These are phyloP conservation scores for Scytalopus superciliaris DNA, from an alignment of 2,113 vertebrate genomes.

Conservation along the genomic window DNA sequence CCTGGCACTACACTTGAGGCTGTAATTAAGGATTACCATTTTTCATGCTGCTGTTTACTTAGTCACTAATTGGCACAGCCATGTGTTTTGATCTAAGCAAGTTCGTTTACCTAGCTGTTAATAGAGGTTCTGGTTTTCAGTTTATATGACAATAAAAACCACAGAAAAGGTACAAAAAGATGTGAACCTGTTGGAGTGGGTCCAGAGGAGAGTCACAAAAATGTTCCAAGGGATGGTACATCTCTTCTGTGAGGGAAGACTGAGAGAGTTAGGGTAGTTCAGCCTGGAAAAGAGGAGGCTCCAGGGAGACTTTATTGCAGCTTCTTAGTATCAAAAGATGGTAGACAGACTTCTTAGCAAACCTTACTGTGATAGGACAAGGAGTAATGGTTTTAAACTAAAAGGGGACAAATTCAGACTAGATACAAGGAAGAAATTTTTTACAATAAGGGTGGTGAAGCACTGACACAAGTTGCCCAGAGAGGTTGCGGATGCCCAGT, in stretches of 20 bases:
- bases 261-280: background rate
- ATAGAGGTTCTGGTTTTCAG: background rate
- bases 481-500: fast-evolving
- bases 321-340: background rate
- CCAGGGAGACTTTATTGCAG: background rate
- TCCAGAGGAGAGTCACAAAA: background rate
- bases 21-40: conserved; percentile 36
- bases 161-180: background rate
- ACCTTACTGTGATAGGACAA: background rate
- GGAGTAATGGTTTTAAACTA: background rate
- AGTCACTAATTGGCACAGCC: background rate
- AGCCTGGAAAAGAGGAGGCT: background rate
- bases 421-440: background rate
- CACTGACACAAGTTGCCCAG: background rate
- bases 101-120: background rate
- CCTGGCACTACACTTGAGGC: background rate
- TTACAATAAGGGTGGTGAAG: background rate
- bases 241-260: background rate
- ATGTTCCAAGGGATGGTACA: background rate
- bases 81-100: background rate
- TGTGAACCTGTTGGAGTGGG: fast-evolving
- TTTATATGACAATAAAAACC: background rate
- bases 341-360: background rate
- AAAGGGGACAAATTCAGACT: background rate
- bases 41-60: background rate